Evolutionary conservation across 1,140 invertebrate species (phyloP), one percentile per base, ranked within the genome.

Genomic region (Heliconius himera): DNA sequence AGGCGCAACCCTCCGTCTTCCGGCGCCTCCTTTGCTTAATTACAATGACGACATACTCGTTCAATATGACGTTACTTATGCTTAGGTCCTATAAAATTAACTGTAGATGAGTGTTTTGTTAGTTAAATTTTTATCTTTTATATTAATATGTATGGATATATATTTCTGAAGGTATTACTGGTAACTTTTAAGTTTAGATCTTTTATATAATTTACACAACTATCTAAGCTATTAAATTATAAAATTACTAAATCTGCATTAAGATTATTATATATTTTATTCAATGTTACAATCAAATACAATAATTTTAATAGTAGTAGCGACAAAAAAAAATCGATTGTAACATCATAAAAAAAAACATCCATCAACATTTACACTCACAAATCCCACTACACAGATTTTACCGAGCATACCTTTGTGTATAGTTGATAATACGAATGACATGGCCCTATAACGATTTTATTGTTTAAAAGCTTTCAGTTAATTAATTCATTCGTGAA

Each of bases 21-120:
- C 87, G 90, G 88, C 89, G 89, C 91, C 90, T 92, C 88, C 89
- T 91, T 89, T 85, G 87, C 90, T 93, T 93, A 93, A 93, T 93
- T 93, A 93, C 89, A 88, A 87, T 84, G 85, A 89, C 84, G 88
- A 88, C 87, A 88, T 86, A 81, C 76, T 83, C 74, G 76, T 81
- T 86, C 84, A 84, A 79, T 81, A 82, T 83, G 82, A 86, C 66
- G 72, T 78, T 56, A 81, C 75, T 81, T 77, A 72, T 46, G 38
- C 41, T 80, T 74, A 81, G 20, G 72, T 81, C 72, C 70, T 38
- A 20, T 72, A 72, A 72, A 72, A 72, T 72, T 72, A 72, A 72
- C 16, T 22, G 60, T 56, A 9, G 54, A 56, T 56, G 54, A 56
- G 9, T 56, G n/a, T 22, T 56, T 3, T 51, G 49, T 51, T 51